Evolutionary conservation across 2,888 invertebrate species (phyloP), one percentile per base, ranked within the genome.

Genomic region (Scelioninae gen. 1): DNA sequence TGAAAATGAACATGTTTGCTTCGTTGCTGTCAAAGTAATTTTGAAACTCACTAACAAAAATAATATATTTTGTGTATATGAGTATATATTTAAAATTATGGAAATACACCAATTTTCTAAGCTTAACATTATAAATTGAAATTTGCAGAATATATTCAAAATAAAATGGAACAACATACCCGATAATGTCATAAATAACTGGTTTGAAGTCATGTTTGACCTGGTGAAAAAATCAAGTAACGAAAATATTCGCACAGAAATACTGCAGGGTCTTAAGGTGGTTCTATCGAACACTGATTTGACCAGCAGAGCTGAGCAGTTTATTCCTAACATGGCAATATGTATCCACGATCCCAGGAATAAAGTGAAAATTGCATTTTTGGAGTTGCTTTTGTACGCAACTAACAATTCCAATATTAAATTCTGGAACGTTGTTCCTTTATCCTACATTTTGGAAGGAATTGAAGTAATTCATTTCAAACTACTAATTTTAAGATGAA

Each of bases 121-220:
- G 0, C 8, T 9, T 4, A 38, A 38, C 8, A 34, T 7, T 34
- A 34, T 8, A 34, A 34, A 34, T 7, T 34, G 8, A 38, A 4
- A 38, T 38, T 55, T 38, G 8, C 23, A 88, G 88, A 85, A 79
- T 8, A 38, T 85, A 10, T 85, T 78, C 13, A 68, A 84, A n/a
- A 51, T 86, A n/a, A 65, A 84, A 53, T 88, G 87, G 87, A 56
- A 29, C 15, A 8, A 15, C 11, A 9, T 88, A 29, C 84, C 88
- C 40, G 65, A 51, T 0, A 38, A 66, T 29, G 31, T 84, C 15
- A 47, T 85, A 5, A 55, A 65, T 1, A 38, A 78, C 16, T 88
- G 88, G 88, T 76, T 88, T 5, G 55, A 82, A 2, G 72, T 82
- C n/a, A 29, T 84, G 9, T 58, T 87, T 10, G 32, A 74, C 34